Base-by-base conservation (phyloP, 1,140 invertebrate genomes). In the Adoxophyes honmai region DNA sequence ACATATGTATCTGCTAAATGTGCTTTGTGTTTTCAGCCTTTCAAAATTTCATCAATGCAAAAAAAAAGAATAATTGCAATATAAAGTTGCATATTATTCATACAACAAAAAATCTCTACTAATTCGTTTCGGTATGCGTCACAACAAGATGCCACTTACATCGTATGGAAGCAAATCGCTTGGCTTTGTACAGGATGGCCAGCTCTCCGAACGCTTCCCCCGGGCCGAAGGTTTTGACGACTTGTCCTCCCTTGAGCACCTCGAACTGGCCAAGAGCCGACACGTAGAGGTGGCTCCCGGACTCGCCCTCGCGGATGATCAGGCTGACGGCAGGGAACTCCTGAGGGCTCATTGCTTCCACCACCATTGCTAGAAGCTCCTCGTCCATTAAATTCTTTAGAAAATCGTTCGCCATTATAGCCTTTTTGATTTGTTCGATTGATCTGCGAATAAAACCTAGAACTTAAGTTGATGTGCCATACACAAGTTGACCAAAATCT, bases 131-230 rank as follows among this genome's bases (percentile, higher is more conserved):
- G n/a, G 36, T 34, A 51, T 21, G 11, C 37, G 42, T 44, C 35
- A 34, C 14, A 55, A 13, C 33, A 59, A 48, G n/a, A 18, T n/a
- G 9, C 10, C 4, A 80, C 77, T 90, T 89, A 94, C 93, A 96
- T 91, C 92, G 91, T 55, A 98, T 94, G 4, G 96, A 95, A 15
- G 96, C 96, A 39, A 96, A 94, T 71, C 97, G 88, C 66, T 96
- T 97, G 21, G 96, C 97, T 89, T 97, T 98, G 85, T 98, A 98
- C 4, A 99, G 89, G 69, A 98, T 95, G 1, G 97, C 97, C 21
- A 99, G 89, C 90, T 98, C 97, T 15, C 97, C 97, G 84, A 99
- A 99, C 0, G 96, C 97, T 63, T 96, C 94, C 10, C 95, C 96
- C 0, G 94, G 92, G 0, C 94, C 93, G 78, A 99, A 96, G 56